A percentile compares a stretch with the other conserved stretches of the same genome.
Evolutionary conservation across 1,140 invertebrate genomes (phyloP).

Genomic region (Chironomus tepperi): DNA sequence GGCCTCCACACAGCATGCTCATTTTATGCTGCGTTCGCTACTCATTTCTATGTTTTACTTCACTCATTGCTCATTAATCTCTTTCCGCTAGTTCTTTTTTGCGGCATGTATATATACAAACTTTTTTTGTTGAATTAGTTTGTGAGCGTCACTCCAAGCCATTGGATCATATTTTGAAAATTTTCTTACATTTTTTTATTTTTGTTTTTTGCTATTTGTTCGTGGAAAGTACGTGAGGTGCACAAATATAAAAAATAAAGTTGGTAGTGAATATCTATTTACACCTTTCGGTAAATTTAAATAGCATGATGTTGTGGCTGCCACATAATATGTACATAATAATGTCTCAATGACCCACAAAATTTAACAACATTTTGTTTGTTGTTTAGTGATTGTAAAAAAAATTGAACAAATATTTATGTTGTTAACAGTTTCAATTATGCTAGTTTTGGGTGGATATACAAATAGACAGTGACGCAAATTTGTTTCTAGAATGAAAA

Average conservation of each 20-base stretch:
- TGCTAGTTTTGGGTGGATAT: no score
- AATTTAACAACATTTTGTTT: no score
- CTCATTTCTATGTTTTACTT: no score
- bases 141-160: neutral
- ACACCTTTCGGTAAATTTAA: neutral
- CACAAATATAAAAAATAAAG: neutral
- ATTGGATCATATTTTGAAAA: neutral
- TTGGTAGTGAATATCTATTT: neutral
- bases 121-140: conserved; percentile 10
- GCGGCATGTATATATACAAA: neutral
- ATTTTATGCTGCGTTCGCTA: no score
- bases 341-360: no score
- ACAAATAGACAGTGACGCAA: no score
- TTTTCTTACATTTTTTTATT: no score
- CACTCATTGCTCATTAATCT: conserved; percentile 9
- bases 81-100: conserved; percentile 16
- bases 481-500: no score
- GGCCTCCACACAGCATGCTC: no score
- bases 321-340: neutral
- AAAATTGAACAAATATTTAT: no score
- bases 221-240: neutral
- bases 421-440: no score
- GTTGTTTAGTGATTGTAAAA: no score
- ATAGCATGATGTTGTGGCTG: neutral
- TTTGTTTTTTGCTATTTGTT: neutral